Conservation (phyloP, 2,113 vertebrate species). For the Amphiprion percula region DNA sequence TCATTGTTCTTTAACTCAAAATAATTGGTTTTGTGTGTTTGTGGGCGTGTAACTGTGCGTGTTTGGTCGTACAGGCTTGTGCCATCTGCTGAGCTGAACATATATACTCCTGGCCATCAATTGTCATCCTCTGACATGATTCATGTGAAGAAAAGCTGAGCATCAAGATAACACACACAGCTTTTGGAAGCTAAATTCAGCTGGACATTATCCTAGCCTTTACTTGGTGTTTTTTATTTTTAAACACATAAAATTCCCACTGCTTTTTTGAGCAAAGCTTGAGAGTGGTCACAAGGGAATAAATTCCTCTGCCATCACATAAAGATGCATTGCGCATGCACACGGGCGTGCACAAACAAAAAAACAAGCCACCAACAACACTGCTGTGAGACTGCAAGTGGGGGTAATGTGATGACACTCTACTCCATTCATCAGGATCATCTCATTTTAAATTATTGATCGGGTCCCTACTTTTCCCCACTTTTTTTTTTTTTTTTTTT, state of each 20-base stretch:
- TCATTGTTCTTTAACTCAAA: conserved; percentile 64
- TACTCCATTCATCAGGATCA: conserved; percentile 71
- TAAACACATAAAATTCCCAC: conserved; percentile 53
- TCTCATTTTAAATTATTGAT: conserved; percentile 80
- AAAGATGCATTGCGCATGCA: conserved; percentile 23
- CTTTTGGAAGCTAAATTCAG: conserved; percentile 32
- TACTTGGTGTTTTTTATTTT: conserved; percentile 46
- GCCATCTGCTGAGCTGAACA: conserved; percentile 68
- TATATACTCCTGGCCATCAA: conserved; percentile 22
- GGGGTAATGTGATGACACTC: conserved; percentile 59
- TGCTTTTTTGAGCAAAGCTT: conserved; percentile 38
- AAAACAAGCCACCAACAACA: conserved; percentile 40
- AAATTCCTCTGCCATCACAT: conserved; percentile 31
- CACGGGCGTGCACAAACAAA: conserved; percentile 1
- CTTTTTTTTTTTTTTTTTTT: conserved; percentile 36
- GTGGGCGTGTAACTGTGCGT: not conserved
- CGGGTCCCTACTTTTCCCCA: conserved; percentile 60
- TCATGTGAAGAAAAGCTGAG: conserved; percentile 12
- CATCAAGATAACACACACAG: not conserved
- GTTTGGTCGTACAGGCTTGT: conserved; percentile 29
- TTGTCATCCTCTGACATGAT: conserved; percentile 34
- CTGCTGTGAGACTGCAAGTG: conserved; percentile 40
- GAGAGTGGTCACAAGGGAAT: conserved; percentile 48
- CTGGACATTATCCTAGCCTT: conserved; percentile 37
- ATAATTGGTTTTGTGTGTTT: conserved; percentile 46